A percentile compares a stretch with the other conserved stretches of the same genome.
Evolutionary conservation across 2,797 vertebrate species (phyloP).

Genomic region (Acropternis orthonyx): DNA sequence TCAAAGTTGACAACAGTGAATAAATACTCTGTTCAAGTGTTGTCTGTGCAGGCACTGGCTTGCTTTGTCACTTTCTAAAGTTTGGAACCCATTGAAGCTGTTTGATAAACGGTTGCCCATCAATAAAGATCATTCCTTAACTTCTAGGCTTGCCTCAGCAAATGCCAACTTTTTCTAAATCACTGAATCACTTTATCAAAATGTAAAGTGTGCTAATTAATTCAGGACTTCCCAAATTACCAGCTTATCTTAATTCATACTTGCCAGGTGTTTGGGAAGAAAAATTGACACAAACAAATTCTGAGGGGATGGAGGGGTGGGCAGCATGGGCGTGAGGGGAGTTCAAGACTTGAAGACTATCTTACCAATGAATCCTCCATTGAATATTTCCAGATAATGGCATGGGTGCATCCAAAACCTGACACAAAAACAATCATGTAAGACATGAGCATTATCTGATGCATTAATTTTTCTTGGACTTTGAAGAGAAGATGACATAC

Average conservation of each 20-base stretch:
- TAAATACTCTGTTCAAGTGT: neutral
- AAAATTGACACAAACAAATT: neutral
- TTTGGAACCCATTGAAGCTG: neutral
- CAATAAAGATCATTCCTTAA: neutral
- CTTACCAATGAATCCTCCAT: neutral
- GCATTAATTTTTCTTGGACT: constrained; percentile 13
- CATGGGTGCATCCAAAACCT: neutral
- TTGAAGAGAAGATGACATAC: neutral
- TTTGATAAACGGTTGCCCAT: neutral
- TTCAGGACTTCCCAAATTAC: neutral
- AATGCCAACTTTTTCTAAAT: neutral
- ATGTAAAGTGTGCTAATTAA: neutral
- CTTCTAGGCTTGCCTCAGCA: neutral
- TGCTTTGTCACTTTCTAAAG: neutral
- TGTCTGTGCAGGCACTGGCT: neutral
- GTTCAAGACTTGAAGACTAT: neutral
- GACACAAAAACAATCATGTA: constrained; percentile 6
- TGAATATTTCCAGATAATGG: constrained; percentile 12
- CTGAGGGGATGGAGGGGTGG: neutral
- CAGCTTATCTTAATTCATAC: neutral
- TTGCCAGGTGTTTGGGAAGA: neutral
- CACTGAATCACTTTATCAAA: neutral
- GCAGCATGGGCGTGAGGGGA: neutral
- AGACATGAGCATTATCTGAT: neutral
- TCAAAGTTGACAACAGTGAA: neutral